Evolutionary conservation across 2,888 invertebrate species (phyloP).

Genomic region (Coelinius sp.): DNA sequence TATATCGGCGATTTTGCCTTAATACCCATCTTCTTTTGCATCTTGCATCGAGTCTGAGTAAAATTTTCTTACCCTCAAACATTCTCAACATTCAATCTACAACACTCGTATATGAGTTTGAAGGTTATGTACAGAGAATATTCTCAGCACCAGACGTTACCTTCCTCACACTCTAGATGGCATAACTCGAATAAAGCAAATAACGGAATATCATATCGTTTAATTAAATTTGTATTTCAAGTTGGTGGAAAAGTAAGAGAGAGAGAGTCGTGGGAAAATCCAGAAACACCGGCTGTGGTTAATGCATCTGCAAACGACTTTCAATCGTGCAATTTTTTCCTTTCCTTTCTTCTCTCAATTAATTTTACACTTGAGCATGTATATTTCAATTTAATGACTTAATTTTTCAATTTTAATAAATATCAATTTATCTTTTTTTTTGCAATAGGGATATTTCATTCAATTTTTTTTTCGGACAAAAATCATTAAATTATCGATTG

Average conservation of each 20-base stretch:
- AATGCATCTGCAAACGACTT: slow-evolving; percentile 66
- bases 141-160: slow-evolving; percentile 43
- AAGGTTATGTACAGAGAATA: slow-evolving; percentile 38
- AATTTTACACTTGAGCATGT: background rate
- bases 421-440: no score
- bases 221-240: slow-evolving; percentile 70
- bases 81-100: slow-evolving; percentile 28
- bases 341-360: slow-evolving; percentile 14
- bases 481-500: no score
- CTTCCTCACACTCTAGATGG: slow-evolving; percentile 23
- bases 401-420: no score
- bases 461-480: no score
- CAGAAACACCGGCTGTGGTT: slow-evolving; percentile 64
- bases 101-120: slow-evolving; percentile 39
- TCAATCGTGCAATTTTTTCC: slow-evolving; percentile 24
- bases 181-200: slow-evolving; percentile 40
- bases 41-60: slow-evolving; percentile 4
- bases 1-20: slow-evolving; percentile 12
- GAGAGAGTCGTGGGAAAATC: slow-evolving; percentile 42
- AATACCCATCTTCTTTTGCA: slow-evolving; percentile 21
- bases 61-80: slow-evolving; percentile 22
- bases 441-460: no score
- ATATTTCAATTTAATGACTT: no score
- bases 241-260: slow-evolving; percentile 46
- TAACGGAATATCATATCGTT: slow-evolving; percentile 67